These are phyloP conservation scores for Antigone vipio DNA, from an alignment of 2,113 vertebrate genomes.

Conservation along the genomic window DNA sequence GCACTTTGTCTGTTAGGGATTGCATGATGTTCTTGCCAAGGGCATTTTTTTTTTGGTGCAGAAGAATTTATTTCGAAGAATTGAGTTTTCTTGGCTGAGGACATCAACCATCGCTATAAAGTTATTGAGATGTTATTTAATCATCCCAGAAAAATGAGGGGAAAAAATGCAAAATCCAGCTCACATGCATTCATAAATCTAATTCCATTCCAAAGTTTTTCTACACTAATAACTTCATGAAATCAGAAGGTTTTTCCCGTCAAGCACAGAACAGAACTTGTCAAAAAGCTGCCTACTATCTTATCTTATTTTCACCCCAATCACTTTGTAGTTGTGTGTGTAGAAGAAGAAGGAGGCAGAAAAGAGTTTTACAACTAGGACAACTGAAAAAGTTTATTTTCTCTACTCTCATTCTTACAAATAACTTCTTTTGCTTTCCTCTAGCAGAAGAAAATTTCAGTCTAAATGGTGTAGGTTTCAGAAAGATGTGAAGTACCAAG, in stretches of 20 bases:
- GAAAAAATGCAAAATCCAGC: neutral
- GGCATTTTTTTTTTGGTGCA: neutral
- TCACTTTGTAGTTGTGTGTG: neutral
- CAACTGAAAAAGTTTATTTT: neutral
- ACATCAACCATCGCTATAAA: neutral
- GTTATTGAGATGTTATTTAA: neutral
- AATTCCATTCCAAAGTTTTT: neutral
- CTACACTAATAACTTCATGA: neutral
- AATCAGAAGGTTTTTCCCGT: neutral
- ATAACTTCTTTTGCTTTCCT: neutral
- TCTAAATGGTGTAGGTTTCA: neutral
- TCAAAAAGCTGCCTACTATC: neutral
- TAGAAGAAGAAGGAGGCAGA: neutral
- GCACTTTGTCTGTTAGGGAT: neutral
- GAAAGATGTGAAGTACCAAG: neutral
- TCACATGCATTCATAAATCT: neutral
- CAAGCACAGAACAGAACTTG: neutral
- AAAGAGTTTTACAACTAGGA: neutral
- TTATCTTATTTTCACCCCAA: neutral
- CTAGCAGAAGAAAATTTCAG: neutral
- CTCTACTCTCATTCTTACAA: neutral
- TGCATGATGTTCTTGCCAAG: neutral
- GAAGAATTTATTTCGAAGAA: neutral
- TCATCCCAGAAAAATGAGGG: neutral
- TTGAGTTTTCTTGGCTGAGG: neutral